phyloP scores from a whole-genome alignment of 1,140 invertebrate species.

The Elymnias hypermnestra region DNA sequence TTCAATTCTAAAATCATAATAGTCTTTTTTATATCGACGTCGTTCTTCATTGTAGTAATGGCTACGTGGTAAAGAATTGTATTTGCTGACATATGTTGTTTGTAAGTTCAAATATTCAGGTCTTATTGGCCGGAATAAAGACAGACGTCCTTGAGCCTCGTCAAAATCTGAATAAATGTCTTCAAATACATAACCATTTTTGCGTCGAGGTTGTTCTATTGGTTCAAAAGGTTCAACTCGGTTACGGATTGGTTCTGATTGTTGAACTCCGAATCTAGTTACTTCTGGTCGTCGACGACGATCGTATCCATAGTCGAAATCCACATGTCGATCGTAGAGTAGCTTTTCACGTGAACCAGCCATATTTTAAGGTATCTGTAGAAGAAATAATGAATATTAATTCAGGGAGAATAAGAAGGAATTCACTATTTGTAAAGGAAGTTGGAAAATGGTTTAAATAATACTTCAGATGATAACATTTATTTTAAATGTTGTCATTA shows the following conservation, averaged over 20 bases:
- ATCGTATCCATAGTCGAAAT: constrained; percentile 49
- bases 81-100: constrained; percentile 52
- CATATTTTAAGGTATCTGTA: constrained; percentile 53
- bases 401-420: constrained; percentile 29
- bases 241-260: constrained; percentile 16
- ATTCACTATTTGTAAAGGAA: constrained; percentile 23
- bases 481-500: no score
- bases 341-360: constrained; percentile 60
- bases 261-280: constrained; percentile 20
- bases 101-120: constrained; percentile 69
- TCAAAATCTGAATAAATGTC: constrained; percentile 71
- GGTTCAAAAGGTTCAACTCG: constrained; percentile 29
- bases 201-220: constrained; percentile 45
- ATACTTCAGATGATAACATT: no score
- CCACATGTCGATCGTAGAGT: constrained; percentile 48
- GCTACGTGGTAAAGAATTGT: constrained; percentile 55
- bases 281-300: constrained; percentile 25
- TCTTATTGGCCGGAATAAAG: constrained; percentile 68
- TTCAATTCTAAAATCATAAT: constrained; percentile 65
- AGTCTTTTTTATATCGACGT: constrained; percentile 54
- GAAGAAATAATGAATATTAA: constrained; percentile 50
- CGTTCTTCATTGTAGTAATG: constrained; percentile 52
- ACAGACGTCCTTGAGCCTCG: constrained; percentile 62
- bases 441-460: constrained; percentile 16
- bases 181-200: constrained; percentile 72